Percentiles rank a stretch among this genome's conserved stretches.
These are phyloP conservation scores for Luperina nickerlii DNA, from an alignment of 2,888 invertebrate species.

Conservation along the genomic window DNA sequence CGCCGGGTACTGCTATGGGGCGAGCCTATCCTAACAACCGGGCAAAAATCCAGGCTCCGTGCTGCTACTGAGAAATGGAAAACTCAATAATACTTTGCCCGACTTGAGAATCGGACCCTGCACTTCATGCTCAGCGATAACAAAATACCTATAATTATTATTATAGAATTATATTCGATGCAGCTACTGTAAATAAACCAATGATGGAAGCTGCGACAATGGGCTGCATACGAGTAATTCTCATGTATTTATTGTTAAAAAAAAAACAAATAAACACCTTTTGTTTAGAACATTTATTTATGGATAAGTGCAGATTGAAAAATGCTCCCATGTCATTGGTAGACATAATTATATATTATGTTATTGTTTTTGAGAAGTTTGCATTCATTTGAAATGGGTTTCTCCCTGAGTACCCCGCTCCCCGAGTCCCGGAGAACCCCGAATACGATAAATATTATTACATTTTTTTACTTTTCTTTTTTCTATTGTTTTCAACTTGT, in stretches of 20 bases:
- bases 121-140: neutral
- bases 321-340: neutral
- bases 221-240: neutral
- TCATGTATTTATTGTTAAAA: neutral
- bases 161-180: too few relatives aligned
- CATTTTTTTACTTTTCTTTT: too few relatives aligned
- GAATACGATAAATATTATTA: too few relatives aligned
- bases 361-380: conserved; percentile 13
- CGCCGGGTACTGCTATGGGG: neutral
- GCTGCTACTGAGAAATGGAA: neutral
- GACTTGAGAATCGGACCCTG: neutral
- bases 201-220: conserved; percentile 21
- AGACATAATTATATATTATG: neutral
- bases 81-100: neutral
- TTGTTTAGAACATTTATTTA: conserved; percentile 17
- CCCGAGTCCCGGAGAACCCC: too few relatives aligned
- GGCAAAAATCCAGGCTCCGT: neutral
- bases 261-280: conserved; percentile 22
- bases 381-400: neutral
- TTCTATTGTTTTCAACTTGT: too few relatives aligned
- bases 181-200: conserved; percentile 6
- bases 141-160: neutral
- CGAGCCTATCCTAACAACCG: neutral
- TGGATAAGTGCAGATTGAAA: neutral
- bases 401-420: too few relatives aligned